A percentile compares a stretch with the other conserved stretches of the same genome.
Evolutionary conservation across 1,140 invertebrate genomes (phyloP).

Genomic region (Drosophila asahinai): DNA sequence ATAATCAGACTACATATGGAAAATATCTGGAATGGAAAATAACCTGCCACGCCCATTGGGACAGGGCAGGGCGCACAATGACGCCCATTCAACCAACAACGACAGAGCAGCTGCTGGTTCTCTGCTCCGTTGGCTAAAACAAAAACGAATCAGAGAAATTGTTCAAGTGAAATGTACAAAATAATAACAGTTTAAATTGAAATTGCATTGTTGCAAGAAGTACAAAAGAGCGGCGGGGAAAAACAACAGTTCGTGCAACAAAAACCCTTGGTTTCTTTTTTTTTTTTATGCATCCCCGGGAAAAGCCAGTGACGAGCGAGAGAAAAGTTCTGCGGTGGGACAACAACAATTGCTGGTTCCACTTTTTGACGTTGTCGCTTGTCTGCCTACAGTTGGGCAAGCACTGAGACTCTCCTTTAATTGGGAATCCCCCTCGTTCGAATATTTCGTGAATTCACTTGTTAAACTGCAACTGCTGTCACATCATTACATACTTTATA

Average conservation of each 20-base stretch:
- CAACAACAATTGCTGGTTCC: constrained; percentile 52
- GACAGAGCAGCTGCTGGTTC: not conserved
- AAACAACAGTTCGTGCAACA: constrained; percentile 21
- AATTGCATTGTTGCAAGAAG: constrained; percentile 46
- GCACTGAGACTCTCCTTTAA: constrained; percentile 8
- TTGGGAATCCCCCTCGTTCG: not conserved
- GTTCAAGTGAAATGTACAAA: constrained; percentile 33
- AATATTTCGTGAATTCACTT: too few relatives aligned
- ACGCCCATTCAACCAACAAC: constrained; percentile 5
- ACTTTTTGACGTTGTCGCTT: constrained; percentile 18
- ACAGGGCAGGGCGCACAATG: not conserved
- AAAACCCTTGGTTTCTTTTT: constrained; percentile 14
- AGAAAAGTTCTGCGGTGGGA: constrained; percentile 55
- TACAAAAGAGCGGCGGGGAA: constrained; percentile 21
- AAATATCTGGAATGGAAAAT: not conserved
- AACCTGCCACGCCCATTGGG: constrained; percentile 8
- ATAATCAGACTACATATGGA: not conserved
- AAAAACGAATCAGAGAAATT: constrained; percentile 35
- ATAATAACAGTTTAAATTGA: constrained; percentile 53
- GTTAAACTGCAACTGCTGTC: too few relatives aligned
- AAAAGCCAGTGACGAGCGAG: constrained; percentile 40
- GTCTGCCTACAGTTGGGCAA: constrained; percentile 24
- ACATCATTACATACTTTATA: too few relatives aligned
- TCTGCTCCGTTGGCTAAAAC: constrained; percentile 12
- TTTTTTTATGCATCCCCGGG: not conserved